A percentile compares a stretch with the other conserved stretches of the same genome.
These are phyloP conservation scores for Poeciliopsis turrubarensis DNA, from an alignment of 2,113 vertebrate species.

Conservation along the genomic window DNA sequence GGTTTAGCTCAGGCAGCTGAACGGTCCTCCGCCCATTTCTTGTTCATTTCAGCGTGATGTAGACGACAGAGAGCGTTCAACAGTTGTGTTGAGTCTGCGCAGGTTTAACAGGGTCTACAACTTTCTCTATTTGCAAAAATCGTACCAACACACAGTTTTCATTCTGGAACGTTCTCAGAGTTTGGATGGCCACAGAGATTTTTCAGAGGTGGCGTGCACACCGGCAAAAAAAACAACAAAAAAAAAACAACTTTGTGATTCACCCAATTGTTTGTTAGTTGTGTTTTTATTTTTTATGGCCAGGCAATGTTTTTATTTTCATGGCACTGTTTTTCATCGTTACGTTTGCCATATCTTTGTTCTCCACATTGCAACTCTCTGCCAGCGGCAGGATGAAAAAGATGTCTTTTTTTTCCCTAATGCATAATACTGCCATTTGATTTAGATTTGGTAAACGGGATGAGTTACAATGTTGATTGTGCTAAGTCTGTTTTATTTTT, in stretches of 20 bases:
- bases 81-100: constrained; percentile 31
- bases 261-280: constrained; percentile 35
- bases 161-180: constrained; percentile 53
- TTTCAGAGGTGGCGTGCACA: constrained; percentile 64
- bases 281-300: constrained; percentile 22
- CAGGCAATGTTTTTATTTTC: constrained; percentile 31
- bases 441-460: constrained; percentile 67
- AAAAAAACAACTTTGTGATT: constrained; percentile 39
- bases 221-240: constrained; percentile 38
- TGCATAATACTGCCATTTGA: constrained; percentile 75
- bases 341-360: constrained; percentile 41
- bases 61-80: constrained; percentile 39
- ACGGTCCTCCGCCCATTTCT: constrained; percentile 57
- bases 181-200: constrained; percentile 47
- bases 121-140: constrained; percentile 57
- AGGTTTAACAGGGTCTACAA: constrained; percentile 69
- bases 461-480: constrained; percentile 67
- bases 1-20: constrained; percentile 74
- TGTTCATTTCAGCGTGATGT: constrained; percentile 41
- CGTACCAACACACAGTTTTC: constrained; percentile 45
- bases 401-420: constrained; percentile 72
- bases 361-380: constrained; percentile 53
- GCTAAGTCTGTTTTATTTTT: constrained; percentile 74
- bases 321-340: constrained; percentile 1
- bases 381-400: constrained; percentile 55